phyloP scores from a whole-genome alignment of 2,888 invertebrate genomes.

The Mamestra brassicae region DNA sequence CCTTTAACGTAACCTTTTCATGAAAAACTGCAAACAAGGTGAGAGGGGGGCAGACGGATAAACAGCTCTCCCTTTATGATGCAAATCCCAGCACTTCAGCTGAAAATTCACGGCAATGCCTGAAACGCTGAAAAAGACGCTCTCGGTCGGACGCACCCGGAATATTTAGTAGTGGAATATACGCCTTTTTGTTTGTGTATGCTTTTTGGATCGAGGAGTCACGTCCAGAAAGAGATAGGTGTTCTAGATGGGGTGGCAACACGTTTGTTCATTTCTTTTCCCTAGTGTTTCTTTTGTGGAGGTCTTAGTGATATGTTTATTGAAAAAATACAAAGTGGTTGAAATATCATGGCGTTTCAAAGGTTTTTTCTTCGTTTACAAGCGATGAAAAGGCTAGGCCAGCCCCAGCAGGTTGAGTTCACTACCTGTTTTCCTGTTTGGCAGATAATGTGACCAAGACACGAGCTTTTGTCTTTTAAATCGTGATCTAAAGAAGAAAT shows the following conservation, averaged over 20 bases:
- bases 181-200: constrained; percentile 60
- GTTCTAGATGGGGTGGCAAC: constrained; percentile 44
- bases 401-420: too few species aligned
- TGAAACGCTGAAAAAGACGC: constrained; percentile 73
- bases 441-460: too few species aligned
- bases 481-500: too few species aligned
- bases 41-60: constrained; percentile 53
- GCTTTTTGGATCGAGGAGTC: constrained; percentile 61
- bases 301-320: not conserved
- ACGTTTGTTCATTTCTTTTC: constrained; percentile 30
- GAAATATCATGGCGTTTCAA: too few species aligned
- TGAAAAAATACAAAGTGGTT: not conserved
- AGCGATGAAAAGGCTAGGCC: too few species aligned
- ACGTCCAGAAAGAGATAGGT: constrained; percentile 55
- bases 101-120: constrained; percentile 69
- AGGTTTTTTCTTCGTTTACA: too few species aligned
- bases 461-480: too few species aligned
- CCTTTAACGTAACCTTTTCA: constrained; percentile 65
- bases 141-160: constrained; percentile 64
- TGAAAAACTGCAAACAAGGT: constrained; percentile 67
- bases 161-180: constrained; percentile 66
- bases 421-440: too few species aligned
- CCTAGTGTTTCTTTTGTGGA: constrained; percentile 6
- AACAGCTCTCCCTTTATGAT: constrained; percentile 70
- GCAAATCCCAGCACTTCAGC: constrained; percentile 72